Evolutionary conservation across 2,888 invertebrate genomes (phyloP).

Genomic region (Meteorus cinctellus): DNA sequence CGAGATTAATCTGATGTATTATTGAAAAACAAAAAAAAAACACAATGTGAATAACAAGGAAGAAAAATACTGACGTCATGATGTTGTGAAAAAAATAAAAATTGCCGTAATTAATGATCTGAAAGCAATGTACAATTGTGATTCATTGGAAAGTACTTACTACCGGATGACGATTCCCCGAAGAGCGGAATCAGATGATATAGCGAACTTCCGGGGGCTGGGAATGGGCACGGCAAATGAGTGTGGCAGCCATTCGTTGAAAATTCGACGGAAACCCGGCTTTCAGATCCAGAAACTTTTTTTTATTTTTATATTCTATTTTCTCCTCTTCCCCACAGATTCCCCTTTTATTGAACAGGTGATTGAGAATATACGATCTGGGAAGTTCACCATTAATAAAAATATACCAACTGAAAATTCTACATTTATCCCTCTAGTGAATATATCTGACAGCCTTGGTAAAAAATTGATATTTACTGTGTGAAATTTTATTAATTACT

Average conservation of each 20-base stretch:
- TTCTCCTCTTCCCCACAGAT: constrained; percentile 1
- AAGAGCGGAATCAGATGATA: constrained; percentile 20
- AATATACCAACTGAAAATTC: neutral
- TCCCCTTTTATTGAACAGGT: neutral
- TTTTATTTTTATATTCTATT: constrained; percentile 15
- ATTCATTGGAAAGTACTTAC: constrained; percentile 22
- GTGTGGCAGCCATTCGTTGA: constrained; percentile 22
- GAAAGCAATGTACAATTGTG: constrained; percentile 11
- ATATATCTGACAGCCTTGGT: no score
- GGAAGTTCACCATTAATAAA: constrained; percentile 6
- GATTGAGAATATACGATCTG: constrained; percentile 10
- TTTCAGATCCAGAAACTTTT: constrained; percentile 9
- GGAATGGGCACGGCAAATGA: constrained; percentile 21
- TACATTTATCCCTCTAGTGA: neutral
- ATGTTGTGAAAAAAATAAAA: neutral
- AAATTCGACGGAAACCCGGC: constrained; percentile 18
- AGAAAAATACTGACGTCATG: neutral
- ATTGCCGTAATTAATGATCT: constrained; percentile 11
- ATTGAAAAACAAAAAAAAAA: neutral
- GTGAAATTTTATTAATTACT: no score
- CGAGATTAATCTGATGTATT: neutral
- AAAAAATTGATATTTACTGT: no score
- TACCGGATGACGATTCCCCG: constrained; percentile 24
- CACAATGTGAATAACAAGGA: neutral
- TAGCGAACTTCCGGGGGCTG: constrained; percentile 18